These are phyloP conservation scores for Drosophila pegasa DNA, from an alignment of 2,888 invertebrate species.

Conservation along the genomic window DNA sequence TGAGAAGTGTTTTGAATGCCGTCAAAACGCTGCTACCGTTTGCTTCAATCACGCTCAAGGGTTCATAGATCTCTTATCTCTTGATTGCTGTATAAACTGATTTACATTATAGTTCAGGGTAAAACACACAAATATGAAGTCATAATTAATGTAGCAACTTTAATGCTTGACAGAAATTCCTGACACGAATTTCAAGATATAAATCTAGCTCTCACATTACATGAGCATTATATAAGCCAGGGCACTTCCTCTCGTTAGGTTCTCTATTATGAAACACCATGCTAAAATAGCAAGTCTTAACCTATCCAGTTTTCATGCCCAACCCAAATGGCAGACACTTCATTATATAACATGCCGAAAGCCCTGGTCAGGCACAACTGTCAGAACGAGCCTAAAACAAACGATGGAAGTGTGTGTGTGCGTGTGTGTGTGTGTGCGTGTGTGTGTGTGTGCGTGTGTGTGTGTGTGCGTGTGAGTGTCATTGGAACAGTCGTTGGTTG, in stretches of 20 bases:
- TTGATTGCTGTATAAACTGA: neutral
- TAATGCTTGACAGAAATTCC: neutral
- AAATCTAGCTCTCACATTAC: neutral
- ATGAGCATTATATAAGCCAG: neutral
- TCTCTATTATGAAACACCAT: neutral
- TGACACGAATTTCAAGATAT: neutral
- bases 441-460: no score
- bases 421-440: constrained; percentile 4
- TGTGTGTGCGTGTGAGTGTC: neutral
- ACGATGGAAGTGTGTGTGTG: constrained; percentile 25
- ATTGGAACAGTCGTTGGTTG: neutral
- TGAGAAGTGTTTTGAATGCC: constrained; percentile 75
- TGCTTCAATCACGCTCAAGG: constrained; percentile 31
- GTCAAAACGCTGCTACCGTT: constrained; percentile 56
- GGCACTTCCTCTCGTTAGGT: neutral
- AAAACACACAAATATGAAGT: neutral
- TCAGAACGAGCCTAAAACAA: constrained; percentile 47
- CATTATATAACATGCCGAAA: constrained; percentile 52
- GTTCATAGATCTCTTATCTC: neutral
- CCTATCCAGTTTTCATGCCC: constrained; percentile 30
- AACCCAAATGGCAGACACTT: constrained; percentile 42
- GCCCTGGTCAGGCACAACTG: constrained; percentile 45
- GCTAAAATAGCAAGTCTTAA: constrained; percentile 24
- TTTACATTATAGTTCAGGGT: neutral
- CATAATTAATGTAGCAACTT: no score